phyloP scores from a whole-genome alignment of 2,797 vertebrate species.

The Platyrinchus mystaceus region DNA sequence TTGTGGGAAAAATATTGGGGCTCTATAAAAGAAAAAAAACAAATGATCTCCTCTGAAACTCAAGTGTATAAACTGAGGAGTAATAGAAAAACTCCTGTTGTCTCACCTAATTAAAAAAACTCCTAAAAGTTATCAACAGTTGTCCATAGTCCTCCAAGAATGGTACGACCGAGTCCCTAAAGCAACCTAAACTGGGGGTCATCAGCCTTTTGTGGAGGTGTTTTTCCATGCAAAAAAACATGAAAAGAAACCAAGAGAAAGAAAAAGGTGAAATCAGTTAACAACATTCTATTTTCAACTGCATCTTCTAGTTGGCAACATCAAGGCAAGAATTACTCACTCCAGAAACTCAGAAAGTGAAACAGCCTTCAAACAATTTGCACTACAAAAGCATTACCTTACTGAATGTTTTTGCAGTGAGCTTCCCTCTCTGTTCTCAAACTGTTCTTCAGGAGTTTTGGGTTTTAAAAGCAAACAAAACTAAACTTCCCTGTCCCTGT shows the following conservation, averaged over 20 bases:
- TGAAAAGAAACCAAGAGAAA: neutral
- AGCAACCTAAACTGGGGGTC: neutral
- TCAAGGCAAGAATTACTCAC: neutral
- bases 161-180: neutral
- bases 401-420: neutral
- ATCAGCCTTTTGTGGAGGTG: neutral
- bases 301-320: neutral
- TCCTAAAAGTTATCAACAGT: neutral
- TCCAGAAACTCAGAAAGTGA: neutral
- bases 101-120: neutral
- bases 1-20: neutral
- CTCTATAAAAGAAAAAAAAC: neutral
- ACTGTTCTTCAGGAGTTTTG: neutral
- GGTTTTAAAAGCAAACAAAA: neutral
- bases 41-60: neutral
- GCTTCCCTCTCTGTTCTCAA: neutral
- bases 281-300: neutral
- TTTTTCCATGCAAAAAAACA: neutral
- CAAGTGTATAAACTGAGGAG: neutral
- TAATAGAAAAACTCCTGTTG: neutral
- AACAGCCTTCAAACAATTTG: neutral
- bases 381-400: neutral
- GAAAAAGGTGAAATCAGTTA: neutral
- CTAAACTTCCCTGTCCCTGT: neutral
- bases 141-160: neutral